Conservation (phyloP, 2,888 invertebrate genomes). For the Metacarcinus magister region DNA sequence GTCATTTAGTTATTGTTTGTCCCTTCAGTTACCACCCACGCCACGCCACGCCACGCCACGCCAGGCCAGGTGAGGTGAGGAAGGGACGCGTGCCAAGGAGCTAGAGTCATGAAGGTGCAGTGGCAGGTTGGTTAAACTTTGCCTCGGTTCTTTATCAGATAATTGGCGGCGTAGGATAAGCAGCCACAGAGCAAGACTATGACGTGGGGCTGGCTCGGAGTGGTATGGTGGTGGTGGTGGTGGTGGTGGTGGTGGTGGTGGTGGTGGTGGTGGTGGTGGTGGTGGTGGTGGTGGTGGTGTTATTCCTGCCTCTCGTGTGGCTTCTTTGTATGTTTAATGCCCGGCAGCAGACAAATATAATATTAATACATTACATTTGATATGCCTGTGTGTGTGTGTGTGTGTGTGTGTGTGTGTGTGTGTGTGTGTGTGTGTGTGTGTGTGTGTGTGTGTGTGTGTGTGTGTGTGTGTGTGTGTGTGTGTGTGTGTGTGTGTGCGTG, state of each 20-base stretch:
- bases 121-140: not conserved
- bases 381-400: no score
- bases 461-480: constrained; percentile 18
- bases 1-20: not conserved
- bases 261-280: not conserved
- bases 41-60: not conserved
- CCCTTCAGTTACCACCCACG: not conserved
- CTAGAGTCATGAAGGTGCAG: not conserved
- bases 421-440: not conserved
- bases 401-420: no score
- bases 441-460: constrained; percentile 26
- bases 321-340: no score
- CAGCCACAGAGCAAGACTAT: not conserved
- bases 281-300: no score
- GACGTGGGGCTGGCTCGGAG: not conserved
- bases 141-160: constrained; percentile 13
- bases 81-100: not conserved
- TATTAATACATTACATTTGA: no score
- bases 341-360: no score
- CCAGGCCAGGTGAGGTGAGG: no score
- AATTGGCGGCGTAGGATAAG: not conserved
- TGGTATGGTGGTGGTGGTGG: not conserved
- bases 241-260: not conserved
- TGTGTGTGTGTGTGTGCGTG: constrained; percentile 12
- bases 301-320: no score